These are phyloP conservation scores for Chrysotoxum bicinctum DNA, from an alignment of 2,888 invertebrate genomes.

Conservation along the genomic window DNA sequence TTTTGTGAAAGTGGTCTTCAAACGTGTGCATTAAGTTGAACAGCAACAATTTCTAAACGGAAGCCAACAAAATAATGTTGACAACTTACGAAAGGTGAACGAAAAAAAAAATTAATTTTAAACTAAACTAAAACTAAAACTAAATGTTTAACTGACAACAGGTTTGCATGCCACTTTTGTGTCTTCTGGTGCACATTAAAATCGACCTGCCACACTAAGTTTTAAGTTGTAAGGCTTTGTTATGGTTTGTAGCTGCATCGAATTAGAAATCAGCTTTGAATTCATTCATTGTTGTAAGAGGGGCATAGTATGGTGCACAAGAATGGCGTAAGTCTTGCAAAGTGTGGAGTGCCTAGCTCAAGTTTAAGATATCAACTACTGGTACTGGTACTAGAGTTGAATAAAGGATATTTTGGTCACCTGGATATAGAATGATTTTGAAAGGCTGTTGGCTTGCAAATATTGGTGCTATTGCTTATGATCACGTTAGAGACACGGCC, in stretches of 20 bases:
- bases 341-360: no score
- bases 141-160: slow-evolving; percentile 1
- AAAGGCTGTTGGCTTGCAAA: no score
- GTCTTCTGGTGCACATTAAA: neutral
- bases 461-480: no score
- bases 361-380: no score
- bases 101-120: neutral
- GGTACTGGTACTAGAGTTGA: no score
- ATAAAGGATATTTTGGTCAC: no score
- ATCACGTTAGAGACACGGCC: no score
- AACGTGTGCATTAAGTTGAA: slow-evolving; percentile 35
- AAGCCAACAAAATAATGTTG: slow-evolving; percentile 45
- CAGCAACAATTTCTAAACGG: slow-evolving; percentile 27
- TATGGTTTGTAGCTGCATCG: neutral
- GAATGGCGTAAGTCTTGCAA: neutral
- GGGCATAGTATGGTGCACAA: neutral
- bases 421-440: no score
- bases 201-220: neutral
- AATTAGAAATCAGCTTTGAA: neutral
- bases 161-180: slow-evolving; percentile 7
- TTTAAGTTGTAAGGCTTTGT: neutral
- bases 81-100: slow-evolving; percentile 65
- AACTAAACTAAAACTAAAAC: neutral
- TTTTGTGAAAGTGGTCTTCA: slow-evolving; percentile 25
- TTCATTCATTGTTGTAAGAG: neutral